These are phyloP conservation scores for Taxidea taxus DNA, from an alignment of 2,113 vertebrate genomes.

Conservation along the genomic window DNA sequence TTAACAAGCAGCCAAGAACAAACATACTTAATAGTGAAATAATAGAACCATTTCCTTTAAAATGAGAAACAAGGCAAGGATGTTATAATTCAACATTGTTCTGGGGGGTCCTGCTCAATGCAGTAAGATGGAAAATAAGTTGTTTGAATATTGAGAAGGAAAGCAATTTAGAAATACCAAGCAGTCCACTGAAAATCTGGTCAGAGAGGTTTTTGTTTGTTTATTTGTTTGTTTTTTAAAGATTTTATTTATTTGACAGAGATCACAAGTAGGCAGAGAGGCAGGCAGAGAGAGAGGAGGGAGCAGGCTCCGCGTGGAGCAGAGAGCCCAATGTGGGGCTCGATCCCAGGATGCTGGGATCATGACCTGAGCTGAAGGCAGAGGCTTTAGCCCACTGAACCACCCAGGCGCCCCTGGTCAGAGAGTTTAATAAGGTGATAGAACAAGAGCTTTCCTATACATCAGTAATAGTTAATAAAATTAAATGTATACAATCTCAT, in stretches of 20 bases:
- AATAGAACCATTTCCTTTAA: background rate
- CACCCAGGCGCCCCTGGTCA: too few species aligned
- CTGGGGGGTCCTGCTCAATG: background rate
- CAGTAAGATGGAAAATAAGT: background rate
- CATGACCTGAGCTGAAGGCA: too few species aligned
- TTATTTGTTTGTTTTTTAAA: too few species aligned
- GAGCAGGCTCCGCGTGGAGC: too few species aligned
- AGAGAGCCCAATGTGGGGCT: too few species aligned
- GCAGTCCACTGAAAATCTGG: background rate
- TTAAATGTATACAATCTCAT: background rate
- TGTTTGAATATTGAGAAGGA: background rate
- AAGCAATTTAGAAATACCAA: background rate
- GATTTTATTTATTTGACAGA: too few species aligned
- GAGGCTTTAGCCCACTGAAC: too few species aligned
- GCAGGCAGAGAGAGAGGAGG: too few species aligned
- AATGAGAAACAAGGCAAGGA: background rate
- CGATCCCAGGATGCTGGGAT: too few species aligned
- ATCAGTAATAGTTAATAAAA: background rate
- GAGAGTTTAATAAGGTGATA: background rate
- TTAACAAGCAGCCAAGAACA: slow-evolving; percentile 1
- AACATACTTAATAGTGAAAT: background rate
- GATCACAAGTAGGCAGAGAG: too few species aligned
- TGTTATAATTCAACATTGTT: background rate
- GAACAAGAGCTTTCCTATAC: background rate
- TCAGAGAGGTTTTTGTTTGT: too few species aligned